Conservation (phyloP, 2,797 vertebrate genomes). For the Phoebastria nigripes region DNA sequence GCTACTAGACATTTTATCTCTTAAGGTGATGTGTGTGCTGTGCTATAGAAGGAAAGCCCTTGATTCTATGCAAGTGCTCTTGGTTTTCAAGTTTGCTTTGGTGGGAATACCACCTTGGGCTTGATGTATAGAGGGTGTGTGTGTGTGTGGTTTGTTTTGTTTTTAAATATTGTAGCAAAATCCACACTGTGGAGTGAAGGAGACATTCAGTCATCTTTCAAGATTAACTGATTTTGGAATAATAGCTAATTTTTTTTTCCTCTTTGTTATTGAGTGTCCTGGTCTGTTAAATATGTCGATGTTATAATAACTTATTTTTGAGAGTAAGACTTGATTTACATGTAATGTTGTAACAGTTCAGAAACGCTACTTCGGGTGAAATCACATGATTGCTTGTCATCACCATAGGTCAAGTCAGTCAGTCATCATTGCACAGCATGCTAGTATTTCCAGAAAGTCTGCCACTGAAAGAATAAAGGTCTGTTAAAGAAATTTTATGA, state of each 20-base stretch:
- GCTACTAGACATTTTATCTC: background rate
- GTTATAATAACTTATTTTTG: background rate
- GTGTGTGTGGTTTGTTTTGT: background rate
- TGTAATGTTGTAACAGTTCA: background rate
- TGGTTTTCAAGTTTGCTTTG: background rate
- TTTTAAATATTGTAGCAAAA: background rate
- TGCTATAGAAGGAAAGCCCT: background rate
- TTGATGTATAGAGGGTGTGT: background rate
- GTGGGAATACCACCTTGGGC: background rate
- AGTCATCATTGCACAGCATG: background rate
- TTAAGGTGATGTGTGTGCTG: background rate
- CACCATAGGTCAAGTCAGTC: background rate
- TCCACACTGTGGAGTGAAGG: background rate
- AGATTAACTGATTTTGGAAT: background rate
- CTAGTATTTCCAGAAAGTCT: background rate
- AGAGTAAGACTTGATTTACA: background rate
- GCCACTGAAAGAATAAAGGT: background rate
- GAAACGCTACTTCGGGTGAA: background rate
- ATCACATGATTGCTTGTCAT: background rate
- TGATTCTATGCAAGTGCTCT: background rate
- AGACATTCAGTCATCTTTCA: background rate
- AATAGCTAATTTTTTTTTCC: background rate
- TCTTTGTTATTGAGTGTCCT: background rate
- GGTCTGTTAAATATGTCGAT: rapidly evolving
- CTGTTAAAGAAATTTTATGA: background rate